These are phyloP conservation scores for Pao palembangensis DNA, from an alignment of 2,113 vertebrate species.

Conservation along the genomic window DNA sequence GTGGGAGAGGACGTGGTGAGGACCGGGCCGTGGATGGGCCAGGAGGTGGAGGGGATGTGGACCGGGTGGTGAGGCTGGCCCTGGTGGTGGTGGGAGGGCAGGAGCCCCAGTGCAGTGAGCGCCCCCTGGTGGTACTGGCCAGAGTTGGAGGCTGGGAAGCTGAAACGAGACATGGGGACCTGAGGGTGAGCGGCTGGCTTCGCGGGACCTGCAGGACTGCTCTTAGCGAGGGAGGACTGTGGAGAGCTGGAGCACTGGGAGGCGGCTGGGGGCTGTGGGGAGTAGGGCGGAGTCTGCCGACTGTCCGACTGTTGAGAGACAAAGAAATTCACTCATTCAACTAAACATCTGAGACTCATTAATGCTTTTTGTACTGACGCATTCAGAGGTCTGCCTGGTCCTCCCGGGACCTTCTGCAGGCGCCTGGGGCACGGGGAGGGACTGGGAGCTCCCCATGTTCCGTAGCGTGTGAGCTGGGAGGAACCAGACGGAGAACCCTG, in stretches of 20 bases:
- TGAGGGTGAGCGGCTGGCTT: constrained; percentile 71
- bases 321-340: background rate
- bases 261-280: constrained; percentile 85
- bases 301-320: constrained; percentile 83
- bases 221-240: constrained; percentile 76
- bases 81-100: constrained; percentile 78
- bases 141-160: constrained; percentile 86
- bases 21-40: constrained; percentile 90
- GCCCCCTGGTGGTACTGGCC: constrained; percentile 81
- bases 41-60: constrained; percentile 82
- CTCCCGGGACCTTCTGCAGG: constrained; percentile 79
- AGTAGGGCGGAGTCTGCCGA: constrained; percentile 86
- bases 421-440: constrained; percentile 79
- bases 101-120: constrained; percentile 84
- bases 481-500: background rate
- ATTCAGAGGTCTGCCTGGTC: constrained; percentile 89
- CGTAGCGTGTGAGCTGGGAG: constrained; percentile 81
- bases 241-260: constrained; percentile 80
- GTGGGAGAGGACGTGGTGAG: constrained; percentile 79
- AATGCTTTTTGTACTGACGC: constrained; percentile 79
- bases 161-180: constrained; percentile 86
- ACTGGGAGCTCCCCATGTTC: constrained; percentile 83
- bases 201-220: constrained; percentile 66
- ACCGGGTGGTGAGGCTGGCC: constrained; percentile 68
- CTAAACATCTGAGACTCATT: too few relatives aligned